phyloP scores from a whole-genome alignment of 2,797 vertebrate genomes.

The Acestrorhynchus altus region DNA sequence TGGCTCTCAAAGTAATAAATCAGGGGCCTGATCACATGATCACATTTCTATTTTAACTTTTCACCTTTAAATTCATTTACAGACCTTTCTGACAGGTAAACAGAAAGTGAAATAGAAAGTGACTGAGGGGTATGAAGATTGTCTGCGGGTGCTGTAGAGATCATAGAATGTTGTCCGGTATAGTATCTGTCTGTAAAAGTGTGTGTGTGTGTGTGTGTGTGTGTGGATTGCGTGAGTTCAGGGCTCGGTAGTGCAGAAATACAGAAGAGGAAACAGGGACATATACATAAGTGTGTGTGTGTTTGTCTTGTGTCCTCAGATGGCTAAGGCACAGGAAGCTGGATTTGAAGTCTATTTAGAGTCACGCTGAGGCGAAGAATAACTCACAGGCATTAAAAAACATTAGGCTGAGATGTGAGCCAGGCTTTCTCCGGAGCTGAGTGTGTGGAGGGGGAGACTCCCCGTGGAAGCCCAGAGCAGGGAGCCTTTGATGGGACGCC shows the following conservation, averaged over 20 bases:
- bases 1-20: too few relatives aligned
- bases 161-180: too few relatives aligned
- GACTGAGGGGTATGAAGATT: too few relatives aligned
- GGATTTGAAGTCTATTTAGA: conserved; percentile 52
- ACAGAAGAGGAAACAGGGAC: neutral
- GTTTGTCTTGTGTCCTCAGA: conserved; percentile 40
- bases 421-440: conserved; percentile 69
- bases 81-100: too few relatives aligned
- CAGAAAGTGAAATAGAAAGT: too few relatives aligned
- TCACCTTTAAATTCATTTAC: too few relatives aligned
- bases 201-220: conserved; percentile 24
- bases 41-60: too few relatives aligned
- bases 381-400: conserved; percentile 68
- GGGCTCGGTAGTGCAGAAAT: neutral
- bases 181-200: neutral
- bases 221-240: conserved; percentile 2
- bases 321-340: conserved; percentile 48
- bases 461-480: conserved; percentile 72
- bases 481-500: conserved; percentile 79
- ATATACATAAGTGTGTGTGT: conserved; percentile 1
- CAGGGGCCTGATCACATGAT: too few relatives aligned
- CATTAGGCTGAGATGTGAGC: conserved; percentile 70
- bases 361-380: conserved; percentile 62
- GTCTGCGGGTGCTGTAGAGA: too few relatives aligned
- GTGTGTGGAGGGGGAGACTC: conserved; percentile 63